phyloP scores from a whole-genome alignment of 2,113 vertebrate species.

The Sander lucioperca region DNA sequence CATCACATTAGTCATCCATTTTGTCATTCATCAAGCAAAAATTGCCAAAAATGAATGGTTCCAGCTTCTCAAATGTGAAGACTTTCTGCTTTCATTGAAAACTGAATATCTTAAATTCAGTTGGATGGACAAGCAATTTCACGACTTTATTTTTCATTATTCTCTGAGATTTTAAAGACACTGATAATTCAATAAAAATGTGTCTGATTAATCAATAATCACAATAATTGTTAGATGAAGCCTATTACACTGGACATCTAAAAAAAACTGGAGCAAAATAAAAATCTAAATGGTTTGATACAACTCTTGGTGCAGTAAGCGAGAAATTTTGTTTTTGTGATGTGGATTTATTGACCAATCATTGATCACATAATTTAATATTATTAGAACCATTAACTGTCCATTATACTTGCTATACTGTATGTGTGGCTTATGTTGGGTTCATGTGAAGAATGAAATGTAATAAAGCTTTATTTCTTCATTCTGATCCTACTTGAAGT shows the following conservation, averaged over 20 bases:
- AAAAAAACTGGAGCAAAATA: not conserved
- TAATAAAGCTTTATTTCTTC: not conserved
- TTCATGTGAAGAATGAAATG: not conserved
- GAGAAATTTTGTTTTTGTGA: not conserved
- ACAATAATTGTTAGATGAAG: not conserved
- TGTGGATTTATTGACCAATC: not conserved
- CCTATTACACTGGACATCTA: not conserved
- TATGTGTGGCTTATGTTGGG: not conserved
- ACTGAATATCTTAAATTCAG: not conserved
- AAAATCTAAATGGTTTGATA: not conserved
- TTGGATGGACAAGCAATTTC: not conserved
- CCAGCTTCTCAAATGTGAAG: not conserved
- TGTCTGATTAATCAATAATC: not conserved
- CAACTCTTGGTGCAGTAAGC: not conserved
- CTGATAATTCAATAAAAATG: not conserved
- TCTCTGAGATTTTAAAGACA: not conserved
- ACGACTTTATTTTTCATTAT: not conserved
- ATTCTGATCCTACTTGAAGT: not conserved
- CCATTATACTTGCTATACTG: not conserved
- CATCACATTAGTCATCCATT: not conserved
- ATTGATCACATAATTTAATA: not conserved
- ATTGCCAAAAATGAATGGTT: not conserved
- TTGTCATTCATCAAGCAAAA: not conserved
- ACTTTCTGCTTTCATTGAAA: not conserved
- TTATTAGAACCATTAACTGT: not conserved